Evolutionary conservation across 2,797 vertebrate genomes (phyloP).

Genomic region (Cossypha heuglini): DNA sequence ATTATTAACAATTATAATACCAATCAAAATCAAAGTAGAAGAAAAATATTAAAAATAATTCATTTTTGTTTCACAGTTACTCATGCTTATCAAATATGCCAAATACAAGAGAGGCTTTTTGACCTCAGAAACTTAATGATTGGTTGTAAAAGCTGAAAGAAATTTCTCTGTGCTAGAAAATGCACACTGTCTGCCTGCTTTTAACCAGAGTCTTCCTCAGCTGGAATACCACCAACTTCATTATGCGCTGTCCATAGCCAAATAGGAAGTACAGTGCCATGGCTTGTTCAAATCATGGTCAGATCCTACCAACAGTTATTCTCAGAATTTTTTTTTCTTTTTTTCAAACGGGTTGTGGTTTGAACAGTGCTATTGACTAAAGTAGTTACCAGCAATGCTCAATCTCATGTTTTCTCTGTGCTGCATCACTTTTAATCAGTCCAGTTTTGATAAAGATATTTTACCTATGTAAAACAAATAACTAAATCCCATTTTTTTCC

Average conservation of each 20-base stretch:
- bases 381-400: not conserved
- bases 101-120: not conserved
- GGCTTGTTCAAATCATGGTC: not conserved
- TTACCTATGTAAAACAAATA: not conserved
- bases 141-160: not conserved
- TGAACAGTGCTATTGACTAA: not conserved
- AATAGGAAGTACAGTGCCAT: not conserved
- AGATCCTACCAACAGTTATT: not conserved
- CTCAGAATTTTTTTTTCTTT: not conserved
- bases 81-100: not conserved
- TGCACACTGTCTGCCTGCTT: not conserved
- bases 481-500: fast-evolving
- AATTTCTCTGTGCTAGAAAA: not conserved
- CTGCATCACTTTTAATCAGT: not conserved
- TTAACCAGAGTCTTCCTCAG: constrained; percentile 21
- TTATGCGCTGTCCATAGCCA: not conserved
- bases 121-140: not conserved
- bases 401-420: not conserved
- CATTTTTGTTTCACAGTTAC: not conserved
- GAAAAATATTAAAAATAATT: not conserved
- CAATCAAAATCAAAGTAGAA: not conserved
- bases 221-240: not conserved
- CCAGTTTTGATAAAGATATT: not conserved
- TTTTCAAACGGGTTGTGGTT: not conserved
- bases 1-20: not conserved